Evolutionary conservation across 2,888 invertebrate species (phyloP).

Genomic region (Tetramorium bicarinatum): DNA sequence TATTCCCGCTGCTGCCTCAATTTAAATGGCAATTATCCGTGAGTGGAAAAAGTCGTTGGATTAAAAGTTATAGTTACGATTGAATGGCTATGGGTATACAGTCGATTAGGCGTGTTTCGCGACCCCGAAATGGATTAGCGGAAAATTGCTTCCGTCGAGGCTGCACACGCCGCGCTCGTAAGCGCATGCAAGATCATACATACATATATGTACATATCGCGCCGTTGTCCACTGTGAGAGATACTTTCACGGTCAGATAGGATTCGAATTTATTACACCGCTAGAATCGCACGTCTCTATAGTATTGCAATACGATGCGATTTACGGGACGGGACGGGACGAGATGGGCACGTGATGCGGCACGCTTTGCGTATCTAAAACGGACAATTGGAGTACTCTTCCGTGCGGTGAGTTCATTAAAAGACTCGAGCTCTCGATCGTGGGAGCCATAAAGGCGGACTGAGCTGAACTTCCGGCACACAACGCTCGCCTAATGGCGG

Average conservation of each 20-base stretch:
- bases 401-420: conserved; percentile 44
- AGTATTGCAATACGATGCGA: neutral
- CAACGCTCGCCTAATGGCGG: conserved; percentile 68
- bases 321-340: neutral
- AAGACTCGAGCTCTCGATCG: conserved; percentile 52
- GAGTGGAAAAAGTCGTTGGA: conserved; percentile 73
- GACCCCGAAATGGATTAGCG: conserved; percentile 61
- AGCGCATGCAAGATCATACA: conserved; percentile 39
- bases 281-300: neutral
- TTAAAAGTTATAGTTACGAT: conserved; percentile 66
- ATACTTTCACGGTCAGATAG: neutral
- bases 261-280: neutral
- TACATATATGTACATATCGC: conserved; percentile 11
- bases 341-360: neutral
- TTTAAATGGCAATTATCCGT: conserved; percentile 76
- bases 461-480: conserved; percentile 63
- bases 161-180: neutral
- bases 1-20: conserved; percentile 62
- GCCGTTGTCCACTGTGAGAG: neutral
- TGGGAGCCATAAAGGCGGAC: conserved; percentile 68
- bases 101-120: conserved; percentile 68
- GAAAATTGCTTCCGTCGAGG: conserved; percentile 45
- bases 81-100: conserved; percentile 42
- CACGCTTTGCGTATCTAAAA: neutral
- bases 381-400: conserved; percentile 13